A percentile compares a stretch with the other conserved stretches of the same genome.
Conservation (phyloP, 1,140 invertebrate species). For the Ruditapes philippinarum region DNA sequence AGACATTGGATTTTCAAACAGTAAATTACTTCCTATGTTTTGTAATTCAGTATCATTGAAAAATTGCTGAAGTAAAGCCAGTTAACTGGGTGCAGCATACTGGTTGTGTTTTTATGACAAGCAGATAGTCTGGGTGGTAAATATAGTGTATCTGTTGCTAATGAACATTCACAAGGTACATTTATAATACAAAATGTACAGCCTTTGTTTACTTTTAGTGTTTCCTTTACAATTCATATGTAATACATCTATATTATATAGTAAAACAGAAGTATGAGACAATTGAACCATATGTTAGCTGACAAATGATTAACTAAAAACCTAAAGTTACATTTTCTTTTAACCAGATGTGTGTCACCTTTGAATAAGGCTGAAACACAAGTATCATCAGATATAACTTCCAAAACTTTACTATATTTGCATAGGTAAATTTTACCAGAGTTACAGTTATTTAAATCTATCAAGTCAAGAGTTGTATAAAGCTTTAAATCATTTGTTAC, state of each 20-base stretch:
- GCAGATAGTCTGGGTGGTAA: not conserved
- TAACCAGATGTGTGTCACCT: not conserved
- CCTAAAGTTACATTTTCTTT: not conserved
- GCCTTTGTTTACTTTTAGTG: not conserved
- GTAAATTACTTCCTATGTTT: no score
- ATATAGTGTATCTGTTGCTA: not conserved
- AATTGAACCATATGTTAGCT: not conserved
- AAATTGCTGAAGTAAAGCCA: not conserved
- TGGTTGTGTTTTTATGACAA: not conserved
- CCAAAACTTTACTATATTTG: not conserved
- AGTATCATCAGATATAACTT: no score
- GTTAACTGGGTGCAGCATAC: not conserved
- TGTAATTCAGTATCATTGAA: no score
- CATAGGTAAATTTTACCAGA: not conserved
- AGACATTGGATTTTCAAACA: not conserved
- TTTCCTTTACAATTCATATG: not conserved
- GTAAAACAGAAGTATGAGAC: not conserved
- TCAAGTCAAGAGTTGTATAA: not conserved
- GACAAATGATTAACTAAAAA: not conserved
- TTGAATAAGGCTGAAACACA: constrained; percentile 5
- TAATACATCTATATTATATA: not conserved
- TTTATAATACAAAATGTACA: constrained; percentile 2
- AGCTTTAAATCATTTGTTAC: not conserved
- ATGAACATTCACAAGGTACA: constrained; percentile 1
- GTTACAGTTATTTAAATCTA: not conserved